These are phyloP conservation scores for Miichthys miiuy DNA, from an alignment of 2,797 vertebrate genomes.

Conservation along the genomic window DNA sequence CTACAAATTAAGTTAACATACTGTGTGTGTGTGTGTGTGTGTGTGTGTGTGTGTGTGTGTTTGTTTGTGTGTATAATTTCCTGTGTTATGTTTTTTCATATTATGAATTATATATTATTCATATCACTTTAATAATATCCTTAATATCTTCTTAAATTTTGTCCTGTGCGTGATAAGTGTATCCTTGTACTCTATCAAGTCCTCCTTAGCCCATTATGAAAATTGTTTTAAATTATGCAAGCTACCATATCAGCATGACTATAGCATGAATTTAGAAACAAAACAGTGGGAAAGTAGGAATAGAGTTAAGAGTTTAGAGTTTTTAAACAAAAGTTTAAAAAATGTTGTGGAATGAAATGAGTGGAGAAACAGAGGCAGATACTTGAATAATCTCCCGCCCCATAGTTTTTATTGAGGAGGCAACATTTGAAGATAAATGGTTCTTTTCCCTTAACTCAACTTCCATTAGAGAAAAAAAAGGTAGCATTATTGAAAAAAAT, in stretches of 20 bases:
- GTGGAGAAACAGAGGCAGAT: not conserved
- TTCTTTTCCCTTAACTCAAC: not conserved
- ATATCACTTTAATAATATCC: not conserved
- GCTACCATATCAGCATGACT: not conserved
- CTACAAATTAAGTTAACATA: constrained; percentile 36
- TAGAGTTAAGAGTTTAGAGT: not conserved
- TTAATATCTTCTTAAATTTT: not conserved
- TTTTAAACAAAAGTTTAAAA: not conserved
- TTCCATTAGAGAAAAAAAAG: constrained; percentile 6
- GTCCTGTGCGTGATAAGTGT: not conserved
- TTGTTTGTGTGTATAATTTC: not conserved
- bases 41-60: constrained; percentile 1
- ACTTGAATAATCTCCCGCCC: not conserved
- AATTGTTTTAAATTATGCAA: not conserved
- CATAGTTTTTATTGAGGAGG: not conserved
- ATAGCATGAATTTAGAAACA: not conserved
- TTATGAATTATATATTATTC: not conserved
- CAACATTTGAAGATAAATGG: not conserved
- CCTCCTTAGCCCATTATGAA: not conserved
- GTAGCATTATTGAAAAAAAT: not conserved
- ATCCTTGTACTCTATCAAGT: not conserved
- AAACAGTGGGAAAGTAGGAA: not conserved
- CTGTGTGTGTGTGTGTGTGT: not conserved
- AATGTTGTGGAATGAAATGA: not conserved
- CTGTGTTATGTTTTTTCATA: not conserved